Base-by-base conservation (phyloP, 2,888 invertebrate species). In the Silvanus unidentatus region DNA sequence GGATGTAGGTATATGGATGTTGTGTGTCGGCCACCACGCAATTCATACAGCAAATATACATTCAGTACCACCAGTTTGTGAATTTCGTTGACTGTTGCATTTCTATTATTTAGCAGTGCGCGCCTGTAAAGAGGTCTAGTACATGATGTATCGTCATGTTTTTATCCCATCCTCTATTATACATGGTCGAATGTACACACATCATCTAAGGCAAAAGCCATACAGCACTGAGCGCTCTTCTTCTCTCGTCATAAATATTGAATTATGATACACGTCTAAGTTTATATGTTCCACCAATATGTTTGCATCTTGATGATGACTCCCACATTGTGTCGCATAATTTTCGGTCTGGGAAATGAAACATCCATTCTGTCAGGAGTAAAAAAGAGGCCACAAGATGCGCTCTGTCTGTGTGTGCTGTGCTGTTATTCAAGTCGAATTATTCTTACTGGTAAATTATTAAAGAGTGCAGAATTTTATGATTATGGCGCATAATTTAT, bases 211-310 rank as follows among this genome's bases (percentile, higher is more conserved):
- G 8, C n/a, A n/a, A n/a, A n/a, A n/a, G n/a, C n/a, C 3, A 22
- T 22, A 22, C 4, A 22, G 22, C n/a, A 8, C 22, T 22, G 22
- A 22, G n/a, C n/a, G n/a, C n/a, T n/a, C n/a, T n/a, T n/a, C n/a
- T n/a, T n/a, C n/a, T n/a, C 22, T 22, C 44, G 47, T 43, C 47
- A 51, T 53, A 54, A 53, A 52, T 53, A 53, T 53, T 54, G 51
- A 56, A 54, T 54, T 56, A 56, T 56, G 53, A 49, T 46, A 43
- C 51, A 49, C 45, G 47, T 45, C 42, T 32, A 12, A 22, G 4
- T 22, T 32, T 32, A n/a, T 32, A 12, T 32, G 32, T 32, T 11
- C 32, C 12, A 32, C 22, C 32, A 32, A 32, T 32, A 32, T 32
- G 32, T 32, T 12, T 11, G 32, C 12, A 32, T 12, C 3, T 22